Conservation (phyloP, 2,888 invertebrate genomes). For the Ochropacha duplaris region DNA sequence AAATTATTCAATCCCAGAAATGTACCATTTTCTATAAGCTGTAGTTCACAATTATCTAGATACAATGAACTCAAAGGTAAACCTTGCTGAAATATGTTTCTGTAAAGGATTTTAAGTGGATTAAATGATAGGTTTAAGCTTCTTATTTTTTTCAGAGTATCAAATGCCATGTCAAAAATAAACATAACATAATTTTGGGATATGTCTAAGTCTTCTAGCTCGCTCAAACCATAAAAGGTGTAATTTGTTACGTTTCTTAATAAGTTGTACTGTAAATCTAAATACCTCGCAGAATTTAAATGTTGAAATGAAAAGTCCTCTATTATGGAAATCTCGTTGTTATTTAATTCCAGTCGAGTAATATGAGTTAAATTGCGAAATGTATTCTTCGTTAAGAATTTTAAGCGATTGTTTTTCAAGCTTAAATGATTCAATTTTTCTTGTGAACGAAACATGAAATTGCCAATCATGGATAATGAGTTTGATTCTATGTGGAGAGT, state of each 20-base stretch:
- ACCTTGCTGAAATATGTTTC: slow-evolving; percentile 89
- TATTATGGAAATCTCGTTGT: slow-evolving; percentile 90
- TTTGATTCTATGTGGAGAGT: slow-evolving; percentile 92
- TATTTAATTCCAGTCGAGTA: slow-evolving; percentile 89
- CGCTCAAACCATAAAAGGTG: slow-evolving; percentile 89
- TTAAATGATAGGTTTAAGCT: slow-evolving; percentile 92
- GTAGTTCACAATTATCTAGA: slow-evolving; percentile 89
- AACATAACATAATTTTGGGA: slow-evolving; percentile 87
- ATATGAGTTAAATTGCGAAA: slow-evolving; percentile 90
- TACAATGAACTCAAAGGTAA: slow-evolving; percentile 88
- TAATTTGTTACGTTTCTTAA: slow-evolving; percentile 87
- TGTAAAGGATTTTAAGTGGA: slow-evolving; percentile 87
- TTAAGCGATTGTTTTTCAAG: slow-evolving; percentile 90
- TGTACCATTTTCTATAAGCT: slow-evolving; percentile 88
- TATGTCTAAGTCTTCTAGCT: slow-evolving; percentile 90
- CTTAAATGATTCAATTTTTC: slow-evolving; percentile 92
- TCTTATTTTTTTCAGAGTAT: slow-evolving; percentile 88
- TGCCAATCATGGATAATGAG: slow-evolving; percentile 87
- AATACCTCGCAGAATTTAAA: slow-evolving; percentile 88
- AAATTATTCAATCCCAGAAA: slow-evolving; percentile 90
- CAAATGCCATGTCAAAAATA: slow-evolving; percentile 89
- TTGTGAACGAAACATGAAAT: slow-evolving; percentile 89
- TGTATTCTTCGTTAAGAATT: slow-evolving; percentile 86
- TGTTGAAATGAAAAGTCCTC: slow-evolving; percentile 91
- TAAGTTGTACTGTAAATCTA: slow-evolving; percentile 90